Evolutionary conservation across 1,140 invertebrate species (phyloP).

Genomic region (Dendrolimus punctatus): DNA sequence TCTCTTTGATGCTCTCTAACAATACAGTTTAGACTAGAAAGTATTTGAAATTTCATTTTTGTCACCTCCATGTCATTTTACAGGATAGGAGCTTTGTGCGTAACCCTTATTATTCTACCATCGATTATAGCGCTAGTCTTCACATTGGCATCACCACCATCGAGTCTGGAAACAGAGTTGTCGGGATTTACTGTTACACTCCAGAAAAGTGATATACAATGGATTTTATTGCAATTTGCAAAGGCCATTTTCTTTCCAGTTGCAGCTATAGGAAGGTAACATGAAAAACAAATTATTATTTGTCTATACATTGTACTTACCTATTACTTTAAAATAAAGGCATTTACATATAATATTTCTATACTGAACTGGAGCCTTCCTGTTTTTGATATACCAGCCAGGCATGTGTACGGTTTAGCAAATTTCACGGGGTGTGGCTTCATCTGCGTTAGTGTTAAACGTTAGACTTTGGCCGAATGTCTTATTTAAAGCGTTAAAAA

Average conservation of each 20-base stretch:
- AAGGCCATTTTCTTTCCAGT: conserved; percentile 77
- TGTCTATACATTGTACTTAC: neutral
- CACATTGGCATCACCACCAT: conserved; percentile 73
- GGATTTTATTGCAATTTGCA: conserved; percentile 72
- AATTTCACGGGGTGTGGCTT: too few relatives aligned
- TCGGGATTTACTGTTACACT: conserved; percentile 32
- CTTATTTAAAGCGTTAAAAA: too few relatives aligned
- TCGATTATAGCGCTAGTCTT: conserved; percentile 71
- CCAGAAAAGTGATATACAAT: conserved; percentile 52
- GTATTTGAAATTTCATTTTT: neutral
- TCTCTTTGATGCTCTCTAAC: too few relatives aligned
- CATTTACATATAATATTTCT: too few relatives aligned
- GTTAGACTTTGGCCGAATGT: too few relatives aligned
- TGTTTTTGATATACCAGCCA: too few relatives aligned
- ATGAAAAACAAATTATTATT: conserved; percentile 2
- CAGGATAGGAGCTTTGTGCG: conserved; percentile 68
- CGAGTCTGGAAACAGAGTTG: conserved; percentile 49
- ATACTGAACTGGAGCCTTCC: too few relatives aligned
- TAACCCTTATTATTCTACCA: conserved; percentile 70
- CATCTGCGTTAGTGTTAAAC: too few relatives aligned
- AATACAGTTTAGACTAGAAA: neutral
- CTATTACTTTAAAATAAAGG: neutral
- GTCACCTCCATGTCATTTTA: conserved; percentile 3
- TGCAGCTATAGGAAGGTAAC: conserved; percentile 78
- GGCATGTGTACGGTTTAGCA: too few relatives aligned